Evolutionary conservation across 2,888 invertebrate genomes (phyloP), one percentile per base, ranked within the genome.

Genomic region (Callimorpha dominula): DNA sequence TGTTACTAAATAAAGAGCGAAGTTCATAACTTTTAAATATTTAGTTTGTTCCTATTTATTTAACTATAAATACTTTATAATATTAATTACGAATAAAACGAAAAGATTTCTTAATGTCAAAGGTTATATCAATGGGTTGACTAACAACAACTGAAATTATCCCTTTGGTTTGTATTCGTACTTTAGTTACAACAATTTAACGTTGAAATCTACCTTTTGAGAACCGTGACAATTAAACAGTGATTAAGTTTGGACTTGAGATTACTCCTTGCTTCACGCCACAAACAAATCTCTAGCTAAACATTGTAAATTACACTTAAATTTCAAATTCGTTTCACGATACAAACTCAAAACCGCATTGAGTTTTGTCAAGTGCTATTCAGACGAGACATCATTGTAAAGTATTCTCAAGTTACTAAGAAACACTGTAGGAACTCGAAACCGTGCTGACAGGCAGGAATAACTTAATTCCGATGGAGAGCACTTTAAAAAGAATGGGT

Each of bases 391-490:
- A 76, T 85, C 81, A 77, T 78, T 82, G 78, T 74, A 76, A 68
- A 79, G 75, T 65, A 74, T 81, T 81, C 80, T 84, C 75, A 73
- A 79, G 85, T 81, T 81, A 81, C 83, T 57, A 78, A 85, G 83
- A 76, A 81, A 78, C 82, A 82, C 80, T 84, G 82, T 80, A 80
- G 79, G 79, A 87, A 87, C 83, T 80, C 73, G 85, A 87, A 85
- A 84, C 86, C 81, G 77, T 81, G 84, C 82, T 86, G 86, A 87
- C 86, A 84, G 85, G 68, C 81, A 83, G 78, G 81, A 86, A 92
- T 91, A 91, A 91, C 90, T 92, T 92, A 91, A 93, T 91, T 90
- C 89, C 88, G 81, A 91, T 89, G 87, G 86, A 90, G 88, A 89
- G 86, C 89, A 88, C 92, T 92, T 88, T 74, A 89, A 90, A 92